Base-by-base conservation (phyloP, 64 coral and sea anemone species). In the Montipora cactus region DNA sequence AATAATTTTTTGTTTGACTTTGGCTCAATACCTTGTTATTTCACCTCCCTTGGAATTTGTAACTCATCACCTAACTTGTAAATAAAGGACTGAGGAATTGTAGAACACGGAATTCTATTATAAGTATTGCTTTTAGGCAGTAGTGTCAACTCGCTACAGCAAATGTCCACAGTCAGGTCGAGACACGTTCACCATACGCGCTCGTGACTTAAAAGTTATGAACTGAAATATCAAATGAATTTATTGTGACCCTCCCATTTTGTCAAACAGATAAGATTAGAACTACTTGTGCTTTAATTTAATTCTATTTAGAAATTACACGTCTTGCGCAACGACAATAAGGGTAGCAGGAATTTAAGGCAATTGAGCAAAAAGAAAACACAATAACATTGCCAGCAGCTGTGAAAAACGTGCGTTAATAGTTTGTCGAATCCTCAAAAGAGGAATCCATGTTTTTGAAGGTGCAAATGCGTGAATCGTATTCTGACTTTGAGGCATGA, bases 171-270 rank as follows among this genome's bases (percentile, higher is more conserved):
- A 14, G 8, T 37, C 37, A 78, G 47, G 76, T 46, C 18, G 4
- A 13, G 76, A 46, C 76, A 49, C 5, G 76, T 78, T n/a, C 15
- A 76, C 3, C 8, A 37, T 37, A 37, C 0, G 37, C 13, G 15
- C 76, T 78, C 76, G 76, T 78, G 76, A 78, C 76, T 19, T 3
- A 13, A 37, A 19, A 13, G 47, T 18, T 6, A n/a, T 14, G 19
- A 76, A 76, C 37, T 16, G 37, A 78, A 78, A 18, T 18, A 78
- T 78, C 74, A 76, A 13, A 76, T 76, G 74, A 45, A 45, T 49
- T 78, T 19, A 47, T 78, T 7, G 76, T 78, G 76, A 78, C 44
- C 46, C 10, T 14, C 4, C 2, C 10, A 45, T 13, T 14, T 11
- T 44, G 28, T 74, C 7, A 74, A 74, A 21, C n/a, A 21, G 19